Conservation (phyloP, 2,888 invertebrate genomes). For the Acholoe squamosa region DNA sequence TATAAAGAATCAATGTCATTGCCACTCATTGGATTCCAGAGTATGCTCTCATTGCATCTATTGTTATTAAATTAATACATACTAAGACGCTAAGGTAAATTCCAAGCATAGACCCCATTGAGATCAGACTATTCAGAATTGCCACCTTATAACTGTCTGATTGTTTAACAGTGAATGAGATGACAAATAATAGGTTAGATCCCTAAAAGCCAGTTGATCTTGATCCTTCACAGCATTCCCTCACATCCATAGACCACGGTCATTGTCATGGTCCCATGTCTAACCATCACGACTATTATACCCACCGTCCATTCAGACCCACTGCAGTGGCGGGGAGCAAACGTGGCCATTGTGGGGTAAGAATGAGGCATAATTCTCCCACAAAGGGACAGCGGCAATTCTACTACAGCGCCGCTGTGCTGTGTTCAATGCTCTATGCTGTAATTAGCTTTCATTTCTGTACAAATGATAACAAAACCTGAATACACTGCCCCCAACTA, state of each 20-base stretch:
- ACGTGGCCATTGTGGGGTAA: conserved; percentile 49
- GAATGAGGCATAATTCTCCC: conserved; percentile 54
- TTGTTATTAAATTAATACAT: too few relatives aligned
- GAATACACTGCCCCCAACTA: background rate
- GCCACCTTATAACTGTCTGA: too few relatives aligned
- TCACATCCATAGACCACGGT: conserved; percentile 19
- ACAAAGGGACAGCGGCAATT: conserved; percentile 33
- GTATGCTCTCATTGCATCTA: too few relatives aligned
- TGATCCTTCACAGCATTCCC: background rate
- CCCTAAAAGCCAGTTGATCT: background rate
- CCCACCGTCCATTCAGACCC: background rate
- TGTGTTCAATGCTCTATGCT: background rate
- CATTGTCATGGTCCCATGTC: background rate
- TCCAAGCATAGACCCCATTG: too few relatives aligned
- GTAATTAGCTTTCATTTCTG: conserved; percentile 53
- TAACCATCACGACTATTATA: conserved; percentile 8
- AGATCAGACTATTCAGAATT: too few relatives aligned
- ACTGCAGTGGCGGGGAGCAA: conserved; percentile 38
- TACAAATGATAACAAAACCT: conserved; percentile 52
- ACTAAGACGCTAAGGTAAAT: too few relatives aligned
- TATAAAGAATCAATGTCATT: too few relatives aligned
- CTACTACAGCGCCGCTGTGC: background rate
- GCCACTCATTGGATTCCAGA: too few relatives aligned
- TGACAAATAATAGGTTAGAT: background rate
- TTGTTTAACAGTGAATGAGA: too few relatives aligned